Base-by-base conservation (phyloP, 2,797 vertebrate genomes). In the Rhabdomys pumilio region DNA sequence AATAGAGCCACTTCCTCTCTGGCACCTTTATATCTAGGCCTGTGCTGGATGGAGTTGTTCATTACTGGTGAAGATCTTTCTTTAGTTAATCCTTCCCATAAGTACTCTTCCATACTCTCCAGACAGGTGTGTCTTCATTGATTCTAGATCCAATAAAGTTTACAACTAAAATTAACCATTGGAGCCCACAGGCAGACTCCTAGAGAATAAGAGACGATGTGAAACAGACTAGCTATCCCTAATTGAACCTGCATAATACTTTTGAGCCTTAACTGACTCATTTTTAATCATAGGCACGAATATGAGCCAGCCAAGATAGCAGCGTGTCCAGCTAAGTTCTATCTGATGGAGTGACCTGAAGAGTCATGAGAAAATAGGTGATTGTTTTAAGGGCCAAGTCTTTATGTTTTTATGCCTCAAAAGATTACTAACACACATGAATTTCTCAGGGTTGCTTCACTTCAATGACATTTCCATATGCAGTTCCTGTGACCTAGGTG, bases 371-470 rank as follows among this genome's bases (percentile, higher is more conserved):
- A 15, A 93, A 94, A 67, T 14, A 89, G 83, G 77, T 15, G n/a
- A 13, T n/a, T 84, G 59, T 61, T 96, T 95, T 67, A 94, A 90
- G 65, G 22, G 11, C 22, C 77, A 53, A 75, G 13, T 92, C 84
- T 61, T 19, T 44, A 4, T 2, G 9, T 75, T 53, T 65, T 79
- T 65, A 82, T 76, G n/a, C 31, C 92, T 34, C 41, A 61, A 80
- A 76, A 83, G 31, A 5, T 80, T 84, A 34, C 26, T 75, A 57
- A 84, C 29, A 57, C 0, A 9, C 12, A 14, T 31, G 15, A 77
- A 20, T 65, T 92, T 41, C 59, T 93, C 26, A 29, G 3, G 77
- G 34, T 24, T 59, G 4, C 1, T 20, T 38, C 19, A 17, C 76
- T n/a, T 14, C 44, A 15, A 75, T 31, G 57, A 59, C 4, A 20